Evolutionary conservation across 2,797 vertebrate species (phyloP), one percentile per base, ranked within the genome.

Genomic region (Streptopelia turtur): DNA sequence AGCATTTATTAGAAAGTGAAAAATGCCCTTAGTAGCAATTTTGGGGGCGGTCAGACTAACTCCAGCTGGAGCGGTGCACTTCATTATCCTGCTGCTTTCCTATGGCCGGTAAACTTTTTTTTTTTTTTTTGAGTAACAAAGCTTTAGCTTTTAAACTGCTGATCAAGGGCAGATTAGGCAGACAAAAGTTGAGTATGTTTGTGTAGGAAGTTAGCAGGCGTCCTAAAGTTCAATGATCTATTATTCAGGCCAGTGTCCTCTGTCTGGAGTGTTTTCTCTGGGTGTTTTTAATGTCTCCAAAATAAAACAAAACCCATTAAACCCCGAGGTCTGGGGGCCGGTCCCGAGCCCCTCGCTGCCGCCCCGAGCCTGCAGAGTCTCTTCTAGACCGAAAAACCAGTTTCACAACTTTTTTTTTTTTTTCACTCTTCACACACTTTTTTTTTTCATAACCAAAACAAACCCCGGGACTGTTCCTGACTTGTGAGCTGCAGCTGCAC

Each of bases 161-260:
- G 98, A 99, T 99, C 98, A 98, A 98, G 98, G 98, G 97, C 98
- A 98, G 98, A 98, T 99, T 98, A 98, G 98, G 93, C 96, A 98
- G 97, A 98, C 98, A 98, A 98, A 98, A 98, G 98, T 98, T 97
- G 98, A 98, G 97, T 97, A 93, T 98, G 97, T 98, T 98, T 98
- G 97, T 98, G 94, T 96, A 98, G 98, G 97, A 98, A 98, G 98
- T 98, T 98, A 98, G 96, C 96, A 96, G 97, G 94, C 98, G 97
- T 98, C 97, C 97, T 95, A 78, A 98, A 98, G 98, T 98, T 97
- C 92, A 98, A 83, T 95, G 97, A 98, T 98, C 97, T 97, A 96
- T 98, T 98, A 98, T 97, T 95, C 94, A 65, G 93, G 96, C 96
- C 96, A 94, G 81, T 92, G 95, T 97, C 96, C 95, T 97, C 77